Conservation (phyloP, 2,113 vertebrate species). For the Phasianus colchicus region DNA sequence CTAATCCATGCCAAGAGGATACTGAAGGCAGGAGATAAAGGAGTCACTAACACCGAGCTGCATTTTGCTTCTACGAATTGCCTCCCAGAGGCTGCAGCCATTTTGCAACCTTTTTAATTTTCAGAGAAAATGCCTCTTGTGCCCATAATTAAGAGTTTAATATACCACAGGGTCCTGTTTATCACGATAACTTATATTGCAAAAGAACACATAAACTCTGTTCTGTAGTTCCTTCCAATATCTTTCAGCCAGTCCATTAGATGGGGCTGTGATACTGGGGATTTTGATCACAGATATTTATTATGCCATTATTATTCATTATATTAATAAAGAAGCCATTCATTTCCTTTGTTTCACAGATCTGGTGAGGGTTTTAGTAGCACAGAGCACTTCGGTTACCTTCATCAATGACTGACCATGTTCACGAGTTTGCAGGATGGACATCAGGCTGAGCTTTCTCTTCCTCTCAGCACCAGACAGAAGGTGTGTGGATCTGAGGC, state of each 20-base stretch:
- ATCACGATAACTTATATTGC: conserved; percentile 14
- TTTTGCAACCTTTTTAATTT: conserved; percentile 58
- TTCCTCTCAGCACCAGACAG: background rate
- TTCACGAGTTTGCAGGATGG: background rate
- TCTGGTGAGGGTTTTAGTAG: background rate
- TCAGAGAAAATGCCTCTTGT: conserved; percentile 29
- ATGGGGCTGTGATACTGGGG: conserved; percentile 68
- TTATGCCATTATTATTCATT: conserved; percentile 23
- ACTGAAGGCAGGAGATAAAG: conserved; percentile 56
- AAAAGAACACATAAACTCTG: background rate
- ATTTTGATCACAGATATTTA: conserved; percentile 32
- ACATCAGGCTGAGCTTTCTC: background rate
- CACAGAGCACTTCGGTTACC: background rate
- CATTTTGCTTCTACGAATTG: conserved; percentile 16
- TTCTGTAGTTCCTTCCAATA: background rate
- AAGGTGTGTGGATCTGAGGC: background rate
- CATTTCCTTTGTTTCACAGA: conserved; percentile 12
- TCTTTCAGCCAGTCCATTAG: conserved; percentile 67
- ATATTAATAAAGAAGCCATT: conserved; percentile 10
- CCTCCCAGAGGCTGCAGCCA: conserved; percentile 30
- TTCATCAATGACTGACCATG: background rate
- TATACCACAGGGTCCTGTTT: conserved; percentile 19
- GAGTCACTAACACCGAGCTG: conserved; percentile 5
- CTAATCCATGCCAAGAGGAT: conserved; percentile 16
- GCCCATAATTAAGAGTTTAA: conserved; percentile 39